phyloP scores from a whole-genome alignment of 1,140 invertebrate species.

The Drosophila lini region DNA sequence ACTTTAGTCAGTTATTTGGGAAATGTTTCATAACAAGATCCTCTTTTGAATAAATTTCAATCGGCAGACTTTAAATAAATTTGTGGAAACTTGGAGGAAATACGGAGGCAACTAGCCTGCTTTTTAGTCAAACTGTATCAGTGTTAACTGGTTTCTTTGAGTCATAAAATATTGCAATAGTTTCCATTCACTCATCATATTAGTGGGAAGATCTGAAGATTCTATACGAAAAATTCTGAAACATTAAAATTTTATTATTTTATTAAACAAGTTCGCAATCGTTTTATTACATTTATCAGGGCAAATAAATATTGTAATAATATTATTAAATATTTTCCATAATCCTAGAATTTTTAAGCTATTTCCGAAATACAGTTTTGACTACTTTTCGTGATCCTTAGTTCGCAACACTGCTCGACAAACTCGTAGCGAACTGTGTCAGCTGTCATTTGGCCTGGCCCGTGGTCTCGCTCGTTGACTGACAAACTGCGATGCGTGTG shows the following conservation, averaged over 20 bases:
- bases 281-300: neutral
- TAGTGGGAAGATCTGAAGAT: too few species aligned
- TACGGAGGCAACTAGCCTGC: too few species aligned
- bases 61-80: neutral
- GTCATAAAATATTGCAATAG: too few species aligned
- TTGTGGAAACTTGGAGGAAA: neutral
- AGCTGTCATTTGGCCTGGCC: constrained; percentile 39
- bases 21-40: neutral
- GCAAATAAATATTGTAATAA: neutral
- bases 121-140: too few species aligned
- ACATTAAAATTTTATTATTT: too few species aligned
- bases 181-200: too few species aligned
- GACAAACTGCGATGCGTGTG: constrained; percentile 60
- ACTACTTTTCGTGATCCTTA: neutral
- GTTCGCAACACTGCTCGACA: constrained; percentile 19
- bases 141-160: too few species aligned
- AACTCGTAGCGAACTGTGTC: constrained; percentile 58
- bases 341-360: neutral
- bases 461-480: constrained; percentile 31
- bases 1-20: neutral
- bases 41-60: neutral
- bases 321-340: neutral
- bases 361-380: neutral
- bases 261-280: too few species aligned
- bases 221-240: too few species aligned